Percentiles rank a stretch among this genome's conserved stretches.
Conservation (phyloP, 2,113 vertebrate genomes). For the Sapayoa aenigma region DNA sequence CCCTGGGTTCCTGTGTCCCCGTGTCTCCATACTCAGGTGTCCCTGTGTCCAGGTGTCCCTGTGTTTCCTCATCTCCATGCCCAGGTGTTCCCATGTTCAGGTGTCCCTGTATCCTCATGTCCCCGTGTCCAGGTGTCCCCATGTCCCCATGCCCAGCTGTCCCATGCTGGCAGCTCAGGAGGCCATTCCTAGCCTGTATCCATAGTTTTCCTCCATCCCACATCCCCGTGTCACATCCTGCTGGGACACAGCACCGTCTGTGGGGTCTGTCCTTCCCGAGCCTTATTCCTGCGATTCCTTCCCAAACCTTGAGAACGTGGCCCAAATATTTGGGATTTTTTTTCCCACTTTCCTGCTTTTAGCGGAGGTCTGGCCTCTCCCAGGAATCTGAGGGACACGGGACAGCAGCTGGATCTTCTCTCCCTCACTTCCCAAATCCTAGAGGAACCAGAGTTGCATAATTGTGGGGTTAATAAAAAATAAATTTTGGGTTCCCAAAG, state of each 20-base stretch:
- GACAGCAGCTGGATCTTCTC: not conserved
- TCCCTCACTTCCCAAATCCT: not conserved
- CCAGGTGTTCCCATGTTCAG: too few relatives aligned
- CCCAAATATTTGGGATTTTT: accelerated
- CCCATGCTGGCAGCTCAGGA: not conserved
- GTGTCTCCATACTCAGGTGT: not conserved
- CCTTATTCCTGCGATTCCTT: accelerated
- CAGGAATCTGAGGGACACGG: not conserved
- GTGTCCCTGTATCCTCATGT: not conserved
- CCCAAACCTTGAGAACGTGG: not conserved
- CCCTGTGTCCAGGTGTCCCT: not conserved
- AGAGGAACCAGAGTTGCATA: not conserved
- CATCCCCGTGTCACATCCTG: accelerated
- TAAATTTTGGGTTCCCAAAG: not conserved
- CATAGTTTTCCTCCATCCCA: not conserved
- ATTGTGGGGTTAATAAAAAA: too few relatives aligned
- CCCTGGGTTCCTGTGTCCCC: not conserved
- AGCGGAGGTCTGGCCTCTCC: not conserved
- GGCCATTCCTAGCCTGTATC: not conserved
- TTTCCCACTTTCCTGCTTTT: not conserved
- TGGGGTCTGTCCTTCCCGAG: not conserved
- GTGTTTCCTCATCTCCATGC: not conserved
- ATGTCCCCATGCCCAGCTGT: not conserved
- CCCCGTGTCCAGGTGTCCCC: too few relatives aligned
- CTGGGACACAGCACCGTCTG: too few relatives aligned